Evolutionary conservation across 2,113 vertebrate species (phyloP).

Genomic region (Peromyscus leucopus): DNA sequence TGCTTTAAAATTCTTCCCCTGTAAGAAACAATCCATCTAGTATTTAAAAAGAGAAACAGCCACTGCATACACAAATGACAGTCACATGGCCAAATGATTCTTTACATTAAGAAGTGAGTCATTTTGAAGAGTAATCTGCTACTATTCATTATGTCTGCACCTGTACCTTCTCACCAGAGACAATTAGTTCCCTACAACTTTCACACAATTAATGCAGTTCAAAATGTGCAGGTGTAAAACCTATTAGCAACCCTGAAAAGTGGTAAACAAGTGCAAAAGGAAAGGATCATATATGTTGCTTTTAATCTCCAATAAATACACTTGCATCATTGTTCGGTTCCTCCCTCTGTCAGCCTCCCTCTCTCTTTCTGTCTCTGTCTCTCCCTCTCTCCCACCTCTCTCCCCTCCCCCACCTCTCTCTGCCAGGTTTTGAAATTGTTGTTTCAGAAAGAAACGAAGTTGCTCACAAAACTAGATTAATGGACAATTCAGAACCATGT

Average conservation of each 20-base stretch:
- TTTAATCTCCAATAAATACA: slow-evolving; percentile 33
- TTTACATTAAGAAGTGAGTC: slow-evolving; percentile 57
- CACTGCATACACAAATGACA: background rate
- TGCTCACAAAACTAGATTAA: slow-evolving; percentile 25
- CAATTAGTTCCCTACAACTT: slow-evolving; percentile 76
- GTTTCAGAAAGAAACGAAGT: background rate
- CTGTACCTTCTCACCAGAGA: slow-evolving; percentile 78
- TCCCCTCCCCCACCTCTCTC: background rate
- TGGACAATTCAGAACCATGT: background rate
- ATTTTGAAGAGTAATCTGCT: slow-evolving; percentile 64
- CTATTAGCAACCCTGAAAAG: slow-evolving; percentile 72
- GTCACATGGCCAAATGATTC: slow-evolving; percentile 51
- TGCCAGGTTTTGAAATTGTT: slow-evolving; percentile 5
- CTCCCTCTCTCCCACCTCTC: background rate
- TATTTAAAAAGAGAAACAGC: slow-evolving; percentile 57
- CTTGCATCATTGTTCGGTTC: background rate
- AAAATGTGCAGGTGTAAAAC: slow-evolving; percentile 76
- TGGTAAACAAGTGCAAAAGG: slow-evolving; percentile 70
- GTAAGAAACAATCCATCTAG: slow-evolving; percentile 16
- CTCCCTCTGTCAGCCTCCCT: background rate
- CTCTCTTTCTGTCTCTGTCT: background rate
- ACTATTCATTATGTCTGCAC: slow-evolving; percentile 70
- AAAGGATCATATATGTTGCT: slow-evolving; percentile 37
- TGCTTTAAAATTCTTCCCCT: slow-evolving; percentile 48
- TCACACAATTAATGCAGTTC: slow-evolving; percentile 75